Conservation (phyloP, 92 coral and sea anemone genomes). For the Siderastrea radians region DNA sequence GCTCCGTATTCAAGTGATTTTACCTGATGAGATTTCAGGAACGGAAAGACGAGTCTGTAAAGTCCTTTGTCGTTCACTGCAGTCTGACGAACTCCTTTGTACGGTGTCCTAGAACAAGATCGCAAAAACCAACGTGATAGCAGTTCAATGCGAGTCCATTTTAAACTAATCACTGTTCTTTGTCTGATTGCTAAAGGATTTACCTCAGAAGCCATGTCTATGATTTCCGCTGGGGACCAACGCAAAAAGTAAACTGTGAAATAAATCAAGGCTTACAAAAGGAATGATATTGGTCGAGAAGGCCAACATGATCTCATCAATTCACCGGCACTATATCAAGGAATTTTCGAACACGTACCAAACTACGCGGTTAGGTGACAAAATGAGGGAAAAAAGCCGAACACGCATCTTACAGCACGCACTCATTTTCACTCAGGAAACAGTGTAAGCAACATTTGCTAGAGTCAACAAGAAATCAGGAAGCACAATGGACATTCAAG, state of each 20-base stretch:
- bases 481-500: neutral
- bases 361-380: conserved; percentile 18
- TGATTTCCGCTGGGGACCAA: conserved; percentile 25
- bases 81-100: conserved; percentile 92
- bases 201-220: conserved; percentile 41
- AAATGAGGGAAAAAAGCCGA: neutral
- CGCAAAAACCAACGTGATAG: neutral
- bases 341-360: conserved; percentile 38
- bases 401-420: conserved; percentile 28
- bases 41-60: conserved; percentile 80
- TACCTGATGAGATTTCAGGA: conserved; percentile 85
- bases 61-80: conserved; percentile 80
- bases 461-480: conserved; percentile 26
- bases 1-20: neutral
- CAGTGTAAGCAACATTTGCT: conserved; percentile 1
- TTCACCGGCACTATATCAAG: conserved; percentile 25
- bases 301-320: conserved; percentile 31
- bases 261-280: conserved; percentile 13
- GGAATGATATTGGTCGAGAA: conserved; percentile 7
- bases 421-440: neutral
- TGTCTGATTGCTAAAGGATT: neutral
- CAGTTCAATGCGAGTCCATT: neutral
- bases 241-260: conserved; percentile 13
- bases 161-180: neutral
- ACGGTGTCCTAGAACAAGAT: conserved; percentile 64